These are phyloP conservation scores for Rhinoraja longicauda DNA, from an alignment of 2,797 vertebrate species.

Conservation along the genomic window DNA sequence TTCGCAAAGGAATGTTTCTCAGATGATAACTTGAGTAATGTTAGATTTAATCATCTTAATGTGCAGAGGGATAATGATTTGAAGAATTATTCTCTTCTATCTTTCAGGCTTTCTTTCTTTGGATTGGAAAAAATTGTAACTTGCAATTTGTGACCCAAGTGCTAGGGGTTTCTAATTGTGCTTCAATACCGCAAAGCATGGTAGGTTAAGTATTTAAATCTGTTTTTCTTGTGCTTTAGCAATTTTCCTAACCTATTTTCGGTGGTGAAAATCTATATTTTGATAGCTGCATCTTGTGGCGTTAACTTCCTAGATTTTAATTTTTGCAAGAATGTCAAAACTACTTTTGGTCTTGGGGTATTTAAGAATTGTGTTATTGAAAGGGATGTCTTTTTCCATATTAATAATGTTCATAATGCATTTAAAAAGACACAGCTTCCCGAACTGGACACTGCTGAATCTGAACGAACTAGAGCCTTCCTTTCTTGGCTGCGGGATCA, in stretches of 20 bases:
- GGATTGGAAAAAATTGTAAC: constrained; percentile 82
- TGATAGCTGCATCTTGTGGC: neutral
- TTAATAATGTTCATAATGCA: neutral
- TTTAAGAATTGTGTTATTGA: neutral
- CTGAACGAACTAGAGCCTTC: constrained; percentile 74
- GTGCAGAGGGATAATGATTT: neutral
- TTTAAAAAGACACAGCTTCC: constrained; percentile 74
- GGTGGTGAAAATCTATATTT: neutral
- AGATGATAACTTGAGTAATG: no score
- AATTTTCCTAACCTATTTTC: neutral
- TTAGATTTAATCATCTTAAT: no score
- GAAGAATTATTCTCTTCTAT: neutral
- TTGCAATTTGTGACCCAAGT: constrained; percentile 79
- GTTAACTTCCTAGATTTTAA: neutral
- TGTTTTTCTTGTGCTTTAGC: neutral
- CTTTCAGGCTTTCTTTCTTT: constrained; percentile 78
- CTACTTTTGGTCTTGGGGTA: neutral
- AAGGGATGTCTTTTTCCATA: constrained; percentile 38
- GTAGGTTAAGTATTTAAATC: constrained; percentile 53
- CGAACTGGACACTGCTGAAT: constrained; percentile 86
- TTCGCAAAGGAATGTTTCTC: neutral
- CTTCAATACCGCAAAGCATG: constrained; percentile 76
- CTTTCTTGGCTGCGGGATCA: constrained; percentile 86
- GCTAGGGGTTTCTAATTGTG: constrained; percentile 76
- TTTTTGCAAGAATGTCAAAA: neutral